Percentiles rank a stretch among this genome's conserved stretches.
Conservation (phyloP, 2,888 invertebrate genomes). For the Chymomyza amoena region DNA sequence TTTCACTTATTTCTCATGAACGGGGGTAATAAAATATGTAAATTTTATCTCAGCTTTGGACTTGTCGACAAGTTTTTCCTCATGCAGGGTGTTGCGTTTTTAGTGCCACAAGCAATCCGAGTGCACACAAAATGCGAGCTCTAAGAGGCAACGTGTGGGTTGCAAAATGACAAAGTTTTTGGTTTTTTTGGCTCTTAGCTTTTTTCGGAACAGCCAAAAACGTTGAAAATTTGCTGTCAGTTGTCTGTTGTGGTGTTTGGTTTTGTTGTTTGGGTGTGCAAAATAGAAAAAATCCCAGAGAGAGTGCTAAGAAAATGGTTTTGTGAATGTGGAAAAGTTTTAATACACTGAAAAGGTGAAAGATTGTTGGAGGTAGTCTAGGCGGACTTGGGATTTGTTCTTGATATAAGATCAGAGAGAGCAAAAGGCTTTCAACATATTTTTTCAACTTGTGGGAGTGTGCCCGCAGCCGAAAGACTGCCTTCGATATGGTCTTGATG, state of each 20-base stretch:
- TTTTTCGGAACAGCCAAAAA: neutral
- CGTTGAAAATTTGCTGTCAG: conserved; percentile 11
- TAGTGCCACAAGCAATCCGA: conserved; percentile 7
- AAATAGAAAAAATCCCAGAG: neutral
- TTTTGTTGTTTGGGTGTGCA: conserved; percentile 8
- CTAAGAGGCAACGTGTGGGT: neutral
- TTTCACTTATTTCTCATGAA: conserved; percentile 55
- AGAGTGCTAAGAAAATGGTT: neutral
- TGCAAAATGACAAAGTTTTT: neutral
- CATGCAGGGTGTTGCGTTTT: neutral
- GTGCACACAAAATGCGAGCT: neutral
- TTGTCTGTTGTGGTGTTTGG: neutral
- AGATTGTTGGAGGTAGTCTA: no score
- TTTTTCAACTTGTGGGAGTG: no score
- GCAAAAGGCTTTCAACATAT: no score
- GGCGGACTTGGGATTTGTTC: no score
- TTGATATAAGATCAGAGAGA: no score
- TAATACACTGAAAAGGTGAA: no score
- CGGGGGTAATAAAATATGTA: conserved; percentile 61
- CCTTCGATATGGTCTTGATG: no score
- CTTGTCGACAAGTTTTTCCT: conserved; percentile 18
- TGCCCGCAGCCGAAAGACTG: no score
- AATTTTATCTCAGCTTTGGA: conserved; percentile 56
- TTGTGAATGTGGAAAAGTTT: no score
- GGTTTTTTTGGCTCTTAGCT: neutral